Base-by-base conservation (phyloP, 2,888 invertebrate genomes). In the Trisateles emortualis region DNA sequence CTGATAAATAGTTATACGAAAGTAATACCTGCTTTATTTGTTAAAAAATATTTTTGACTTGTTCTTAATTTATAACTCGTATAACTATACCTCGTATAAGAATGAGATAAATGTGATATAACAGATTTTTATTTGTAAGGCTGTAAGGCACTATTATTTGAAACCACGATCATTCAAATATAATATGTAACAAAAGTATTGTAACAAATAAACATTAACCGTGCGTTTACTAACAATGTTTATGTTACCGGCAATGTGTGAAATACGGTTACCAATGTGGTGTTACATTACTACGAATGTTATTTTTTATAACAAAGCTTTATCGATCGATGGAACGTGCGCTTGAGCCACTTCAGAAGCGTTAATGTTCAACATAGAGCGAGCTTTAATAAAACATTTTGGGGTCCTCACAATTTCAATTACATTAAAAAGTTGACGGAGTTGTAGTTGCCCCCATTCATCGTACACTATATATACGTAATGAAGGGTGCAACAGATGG, bases 401-500 rank as follows among this genome's bases (percentile, higher is more conserved):
- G 83, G 88, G 88, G 86, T 79, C 79, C 81, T 81, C 79, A 83
- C 82, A 81, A 80, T 87, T 91, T 90, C 90, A 91, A 90, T 91
- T 89, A 91, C 86, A 90, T 91, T 91, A 90, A 91, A 92, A 91
- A 90, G 85, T 87, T 86, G 87, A 86, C 83, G 83, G 74, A 79
- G 80, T 79, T 81, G 76, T 79, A 83, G 84, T 88, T 81, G 86
- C 82, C 84, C 84, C 87, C 82, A 85, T 88, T 85, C 83, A 84
- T 81, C 72, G 77, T 70, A 75, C 68, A 76, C 74, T 72, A 82
- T 74, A 82, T 74, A 77, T 76, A 86, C 76, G 86, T 88, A 90
- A 90, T 89, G 90, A 89, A 92, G 92, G 92, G 92, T 88, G 90
- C 86, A 91, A 91, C 92, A 92, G 92, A 91, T 92, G 92, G 88